A percentile compares a stretch with the other conserved stretches of the same genome.
Conservation (phyloP, 2,113 vertebrate genomes). For the Lynx canadensis region DNA sequence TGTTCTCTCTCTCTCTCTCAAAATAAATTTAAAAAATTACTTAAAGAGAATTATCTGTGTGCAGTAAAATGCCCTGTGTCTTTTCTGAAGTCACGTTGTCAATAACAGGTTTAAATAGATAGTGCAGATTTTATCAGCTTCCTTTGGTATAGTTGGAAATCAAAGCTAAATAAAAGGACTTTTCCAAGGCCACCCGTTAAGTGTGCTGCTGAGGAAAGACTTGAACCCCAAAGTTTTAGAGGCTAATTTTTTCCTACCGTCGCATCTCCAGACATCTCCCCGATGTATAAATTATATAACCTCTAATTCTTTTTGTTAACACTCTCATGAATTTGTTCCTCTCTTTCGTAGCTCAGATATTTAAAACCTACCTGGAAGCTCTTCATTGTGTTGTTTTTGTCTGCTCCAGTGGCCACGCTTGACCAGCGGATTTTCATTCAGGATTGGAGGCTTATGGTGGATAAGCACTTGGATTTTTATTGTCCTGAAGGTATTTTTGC, state of each 20-base stretch:
- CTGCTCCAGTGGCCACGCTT: not conserved
- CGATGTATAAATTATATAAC: not conserved
- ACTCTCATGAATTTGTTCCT: not conserved
- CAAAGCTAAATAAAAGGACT: not conserved
- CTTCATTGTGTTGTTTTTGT: not conserved
- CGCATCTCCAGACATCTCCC: not conserved
- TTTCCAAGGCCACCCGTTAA: not conserved
- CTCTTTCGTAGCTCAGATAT: not conserved
- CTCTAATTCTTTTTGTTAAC: not conserved
- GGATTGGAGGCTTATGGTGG: constrained; percentile 23
- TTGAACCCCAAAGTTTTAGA: not conserved
- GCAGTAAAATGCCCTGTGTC: not conserved
- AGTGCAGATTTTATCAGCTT: not conserved
- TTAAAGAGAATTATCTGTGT: not conserved
- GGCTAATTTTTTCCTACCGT: not conserved
- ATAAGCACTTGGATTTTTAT: constrained; percentile 37
- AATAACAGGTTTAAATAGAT: not conserved
- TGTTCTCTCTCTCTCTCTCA: too few relatives aligned
- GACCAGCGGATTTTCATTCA: not conserved
- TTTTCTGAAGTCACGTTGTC: not conserved
- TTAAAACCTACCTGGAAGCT: not conserved
- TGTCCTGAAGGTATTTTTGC: not conserved
- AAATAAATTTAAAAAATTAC: too few relatives aligned
- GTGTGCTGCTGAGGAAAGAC: not conserved
- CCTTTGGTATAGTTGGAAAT: not conserved